These are phyloP conservation scores for Pleuronectes platessa DNA, from an alignment of 2,113 vertebrate species.

Conservation along the genomic window DNA sequence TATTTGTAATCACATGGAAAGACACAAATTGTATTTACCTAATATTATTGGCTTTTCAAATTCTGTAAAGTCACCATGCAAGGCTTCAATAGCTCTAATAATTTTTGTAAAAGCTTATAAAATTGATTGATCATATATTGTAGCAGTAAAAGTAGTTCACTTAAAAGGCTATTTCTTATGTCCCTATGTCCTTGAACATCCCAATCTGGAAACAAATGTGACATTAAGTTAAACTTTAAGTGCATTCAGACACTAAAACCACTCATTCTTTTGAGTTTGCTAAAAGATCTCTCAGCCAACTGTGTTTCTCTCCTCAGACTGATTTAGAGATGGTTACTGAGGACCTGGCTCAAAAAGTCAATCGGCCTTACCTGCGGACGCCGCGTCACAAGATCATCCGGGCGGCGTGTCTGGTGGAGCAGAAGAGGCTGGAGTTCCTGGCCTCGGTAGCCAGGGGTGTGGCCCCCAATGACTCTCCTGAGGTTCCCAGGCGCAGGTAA, in stretches of 20 bases:
- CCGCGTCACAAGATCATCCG: slow-evolving; percentile 98
- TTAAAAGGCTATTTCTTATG: background rate
- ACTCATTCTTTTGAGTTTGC: too few relatives aligned
- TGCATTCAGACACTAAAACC: background rate
- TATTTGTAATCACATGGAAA: background rate
- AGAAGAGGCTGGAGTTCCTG: slow-evolving; percentile 97
- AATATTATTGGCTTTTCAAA: slow-evolving; percentile 13
- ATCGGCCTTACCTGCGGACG: slow-evolving; percentile 97
- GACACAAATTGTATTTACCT: slow-evolving; percentile 3
- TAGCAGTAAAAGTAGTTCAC: background rate
- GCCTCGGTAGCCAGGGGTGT: slow-evolving; percentile 96
- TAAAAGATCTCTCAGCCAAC: slow-evolving; percentile 12
- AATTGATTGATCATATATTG: slow-evolving; percentile 9
- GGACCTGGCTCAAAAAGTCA: slow-evolving; percentile 98
- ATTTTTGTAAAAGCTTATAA: slow-evolving; percentile 1
- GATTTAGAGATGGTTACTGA: slow-evolving; percentile 99
- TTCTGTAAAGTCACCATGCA: background rate
- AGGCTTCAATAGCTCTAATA: background rate
- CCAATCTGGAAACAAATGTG: slow-evolving; percentile 6
- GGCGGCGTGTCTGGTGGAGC: slow-evolving; percentile 95
- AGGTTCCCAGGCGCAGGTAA: slow-evolving; percentile 94
- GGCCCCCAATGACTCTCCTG: slow-evolving; percentile 96
- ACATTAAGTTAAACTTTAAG: slow-evolving; percentile 6
- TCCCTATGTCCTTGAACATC: slow-evolving; percentile 13
- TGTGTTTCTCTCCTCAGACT: slow-evolving; percentile 83